Base-by-base conservation (phyloP, 2,113 vertebrate species). In the Notechis scutatus region DNA sequence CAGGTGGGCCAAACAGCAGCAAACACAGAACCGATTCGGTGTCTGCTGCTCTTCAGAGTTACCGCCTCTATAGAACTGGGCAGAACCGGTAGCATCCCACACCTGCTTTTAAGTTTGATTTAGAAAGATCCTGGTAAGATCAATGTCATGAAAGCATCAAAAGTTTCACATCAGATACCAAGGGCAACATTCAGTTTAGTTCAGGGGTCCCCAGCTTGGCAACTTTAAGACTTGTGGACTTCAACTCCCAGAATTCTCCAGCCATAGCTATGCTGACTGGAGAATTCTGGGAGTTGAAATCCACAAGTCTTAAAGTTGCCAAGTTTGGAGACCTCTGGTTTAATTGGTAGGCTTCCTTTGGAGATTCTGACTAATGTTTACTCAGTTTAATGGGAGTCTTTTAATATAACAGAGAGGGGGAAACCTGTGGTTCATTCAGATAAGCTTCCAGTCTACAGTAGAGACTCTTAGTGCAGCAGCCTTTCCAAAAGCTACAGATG, bases 81-180 rank as follows among this genome's bases (percentile, higher is more conserved):
- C 47, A 50, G 47, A 50, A 50, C 47, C 47, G 1, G 47, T 50
- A 50, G 47, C 47, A 50, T 1, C 47, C 47, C 47, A 50, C 8
- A 8, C 47, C 47, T 9, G 88, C 91, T 91, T 89, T 74, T 57
- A 54, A 89, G 26, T 54, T 93, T 91, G 52, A 85, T 89, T n/a
- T 56, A 47, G 52, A 89, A 74, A 56, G 64, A 93, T 94, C 95
- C 88, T 42, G 92, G 93, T 86, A 52, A 94, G 94, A 95, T 92
- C 92, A n/a, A 96, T 95, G 93, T 96, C 95, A 96, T 6, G 69
- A 26, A 61, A 94, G 92, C 93, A 93, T 90, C 61, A 93, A 69
- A 92, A 90, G 55, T 57, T 81, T 95, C 92, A 90, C 61, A 96
- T 6, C 85, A 93, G 90, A 57, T 61, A 93, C 86, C 92, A 95